Evolutionary conservation across 2,888 invertebrate genomes (phyloP), one percentile per base, ranked within the genome.

Genomic region (Acronicta aceris): DNA sequence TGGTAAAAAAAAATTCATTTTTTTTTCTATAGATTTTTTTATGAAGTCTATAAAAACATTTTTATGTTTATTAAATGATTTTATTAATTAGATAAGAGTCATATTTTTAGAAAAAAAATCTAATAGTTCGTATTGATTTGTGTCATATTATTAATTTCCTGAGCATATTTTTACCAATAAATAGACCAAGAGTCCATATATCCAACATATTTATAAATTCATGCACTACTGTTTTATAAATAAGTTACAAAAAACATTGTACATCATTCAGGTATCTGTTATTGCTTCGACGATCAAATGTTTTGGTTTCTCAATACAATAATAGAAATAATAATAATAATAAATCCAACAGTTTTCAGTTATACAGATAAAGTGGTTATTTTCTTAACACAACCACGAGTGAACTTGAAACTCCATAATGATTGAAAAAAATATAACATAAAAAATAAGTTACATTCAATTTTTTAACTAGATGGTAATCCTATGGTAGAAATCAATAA

Each of bases 321-420:
- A 64, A 57, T 59, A 73, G 72, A 58, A 74, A 45, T 65, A 67
- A 62, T 33, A 67, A 56, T 55, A 58, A 72, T 63, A 60, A 66
- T 55, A 71, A 65, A 69, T 63, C 59, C 63, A 74, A 77, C 74
- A 71, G 65, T 63, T 67, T 71, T 49, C 53, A 74, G 49, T 64
- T 56, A 59, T 64, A 70, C 59, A 66, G 53, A 67, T 56, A 65
- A 57, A 65, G 65, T 76, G 76, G 70, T 63, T 56, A 62, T 73
- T 76, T 71, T 63, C 67, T 69, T 72, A 92, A 88, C 92, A 93
- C 93, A 93, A 93, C 92, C 93, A 82, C 82, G 91, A 93, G 92
- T 92, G 90, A 92, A 92, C 91, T 82, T 84, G 80, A 81, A 79
- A 71, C 47, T 59, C 30, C 53, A 25, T 74, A 59, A 68, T 64